Conservation (phyloP, 2,888 invertebrate genomes). For the Cantharis rufa region DNA sequence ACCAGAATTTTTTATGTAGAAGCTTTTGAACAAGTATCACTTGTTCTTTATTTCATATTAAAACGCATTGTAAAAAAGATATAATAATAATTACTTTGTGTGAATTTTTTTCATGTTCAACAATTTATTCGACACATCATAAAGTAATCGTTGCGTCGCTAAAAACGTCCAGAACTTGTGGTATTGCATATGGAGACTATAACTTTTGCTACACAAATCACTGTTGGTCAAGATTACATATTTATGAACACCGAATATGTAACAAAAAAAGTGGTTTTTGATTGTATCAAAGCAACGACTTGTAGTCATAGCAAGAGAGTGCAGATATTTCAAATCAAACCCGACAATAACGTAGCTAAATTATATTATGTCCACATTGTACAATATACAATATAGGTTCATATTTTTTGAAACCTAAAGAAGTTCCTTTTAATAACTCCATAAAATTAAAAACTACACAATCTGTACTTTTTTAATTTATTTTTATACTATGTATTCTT, state of each 20-base stretch:
- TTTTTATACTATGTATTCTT: background rate
- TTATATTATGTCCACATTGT: background rate
- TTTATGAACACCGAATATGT: conserved; percentile 50
- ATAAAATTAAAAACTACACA: background rate
- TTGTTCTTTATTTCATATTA: background rate
- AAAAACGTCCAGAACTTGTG: conserved; percentile 32
- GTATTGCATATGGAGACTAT: conserved; percentile 44
- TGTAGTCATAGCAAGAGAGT: conserved; percentile 15
- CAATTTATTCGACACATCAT: conserved; percentile 41
- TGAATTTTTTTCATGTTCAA: background rate
- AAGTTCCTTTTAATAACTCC: too few relatives aligned
- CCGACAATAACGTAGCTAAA: background rate
- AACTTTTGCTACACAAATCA: conserved; percentile 49
- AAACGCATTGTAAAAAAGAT: background rate
- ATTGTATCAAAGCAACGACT: conserved; percentile 44
- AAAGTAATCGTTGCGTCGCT: conserved; percentile 36
- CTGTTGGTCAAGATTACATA: conserved; percentile 45
- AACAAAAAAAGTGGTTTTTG: conserved; percentile 47
- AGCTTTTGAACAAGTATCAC: background rate
- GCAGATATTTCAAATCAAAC: background rate
- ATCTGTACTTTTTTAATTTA: background rate
- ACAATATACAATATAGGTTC: too few relatives aligned
- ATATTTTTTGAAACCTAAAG: background rate
- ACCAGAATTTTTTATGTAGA: conserved; percentile 24
- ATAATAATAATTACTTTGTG: background rate